Base-by-base conservation (phyloP, 1,140 invertebrate species). In the Magallana gigas region DNA sequence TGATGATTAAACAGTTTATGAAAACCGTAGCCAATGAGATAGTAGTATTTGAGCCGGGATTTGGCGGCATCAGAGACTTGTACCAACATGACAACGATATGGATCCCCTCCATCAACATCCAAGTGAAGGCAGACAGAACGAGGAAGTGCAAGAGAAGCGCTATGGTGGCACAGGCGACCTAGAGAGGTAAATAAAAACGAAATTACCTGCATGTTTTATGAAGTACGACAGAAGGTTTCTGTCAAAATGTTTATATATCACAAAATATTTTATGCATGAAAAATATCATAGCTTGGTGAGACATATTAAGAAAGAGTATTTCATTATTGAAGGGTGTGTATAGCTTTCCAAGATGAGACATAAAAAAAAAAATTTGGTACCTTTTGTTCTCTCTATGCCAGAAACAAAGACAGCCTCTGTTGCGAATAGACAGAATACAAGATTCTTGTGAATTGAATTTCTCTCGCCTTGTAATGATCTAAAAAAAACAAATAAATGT, bases 41-140 rank as follows among this genome's bases (percentile, higher is more conserved):
- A 98, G 95, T 98, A 96, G 96, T 97, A 98, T 36, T 96, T 96
- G 8, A 98, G 96, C 68, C 97, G 96, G 0, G 97, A 97, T 91
- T 97, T 97, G 94, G 98, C 97, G 56, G 97, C 96, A 94, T 98
- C 97, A 95, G 98, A 98, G 84, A 98, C 98, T 95, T 98, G 97
- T 88, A 98, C 97, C 88, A 99, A 95, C 97, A 98, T 98, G 60
- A 98, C 97, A 96, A 99, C 98, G 18, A 99, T 96, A 94, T 99
- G 98, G 94, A 98, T 97, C 88, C 98, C 98, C 97, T 96, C 92
- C 88, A 98, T 96, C 93, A 98, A 98, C 97, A 99, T 99, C 98
- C 98, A 99, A 80, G 97, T 97, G 95, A 99, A 99, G 62, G 98
- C 97, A 87, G 97, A 97, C 87, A 99, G 96, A 95, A 99, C 98